Conservation (phyloP, 1,140 invertebrate genomes). For the Orussus abietinus region DNA sequence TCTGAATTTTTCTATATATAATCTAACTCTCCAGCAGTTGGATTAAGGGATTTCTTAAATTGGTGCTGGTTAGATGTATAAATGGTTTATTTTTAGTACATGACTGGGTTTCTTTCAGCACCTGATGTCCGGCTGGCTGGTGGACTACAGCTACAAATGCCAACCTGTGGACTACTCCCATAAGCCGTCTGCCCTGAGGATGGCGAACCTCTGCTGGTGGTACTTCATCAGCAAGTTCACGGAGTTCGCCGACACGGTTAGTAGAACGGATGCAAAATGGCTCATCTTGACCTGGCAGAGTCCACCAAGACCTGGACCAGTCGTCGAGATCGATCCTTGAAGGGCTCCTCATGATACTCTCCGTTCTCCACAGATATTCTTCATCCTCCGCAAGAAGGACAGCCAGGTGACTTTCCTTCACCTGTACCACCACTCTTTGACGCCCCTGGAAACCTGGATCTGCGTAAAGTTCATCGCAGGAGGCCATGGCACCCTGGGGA, state of each 20-base stretch:
- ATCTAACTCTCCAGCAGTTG: too few species aligned
- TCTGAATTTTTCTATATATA: too few species aligned
- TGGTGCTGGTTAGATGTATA: too few species aligned
- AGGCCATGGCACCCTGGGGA: constrained; percentile 88
- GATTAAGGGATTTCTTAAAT: too few species aligned
- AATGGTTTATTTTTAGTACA: too few species aligned
- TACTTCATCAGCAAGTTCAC: constrained; percentile 96
- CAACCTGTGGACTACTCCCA: constrained; percentile 90
- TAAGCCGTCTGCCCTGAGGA: constrained; percentile 67
- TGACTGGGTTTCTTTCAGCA: constrained; percentile 75
- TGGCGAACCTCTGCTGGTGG: constrained; percentile 91
- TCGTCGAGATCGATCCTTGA: too few species aligned
- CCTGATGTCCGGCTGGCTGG: constrained; percentile 78
- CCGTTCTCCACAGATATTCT: constrained; percentile 77
- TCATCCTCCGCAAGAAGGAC: constrained; percentile 88
- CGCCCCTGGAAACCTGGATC: constrained; percentile 93
- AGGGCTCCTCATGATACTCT: too few species aligned
- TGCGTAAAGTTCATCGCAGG: constrained; percentile 92
- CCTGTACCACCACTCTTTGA: constrained; percentile 92
- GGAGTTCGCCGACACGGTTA: constrained; percentile 91
- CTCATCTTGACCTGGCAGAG: too few species aligned
- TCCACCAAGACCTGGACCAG: too few species aligned
- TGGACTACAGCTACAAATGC: constrained; percentile 87
- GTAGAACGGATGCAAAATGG: too few species aligned
- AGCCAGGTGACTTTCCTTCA: constrained; percentile 89